Evolutionary conservation across 1,140 invertebrate genomes (phyloP).

Genomic region (Platorchestia sp.): DNA sequence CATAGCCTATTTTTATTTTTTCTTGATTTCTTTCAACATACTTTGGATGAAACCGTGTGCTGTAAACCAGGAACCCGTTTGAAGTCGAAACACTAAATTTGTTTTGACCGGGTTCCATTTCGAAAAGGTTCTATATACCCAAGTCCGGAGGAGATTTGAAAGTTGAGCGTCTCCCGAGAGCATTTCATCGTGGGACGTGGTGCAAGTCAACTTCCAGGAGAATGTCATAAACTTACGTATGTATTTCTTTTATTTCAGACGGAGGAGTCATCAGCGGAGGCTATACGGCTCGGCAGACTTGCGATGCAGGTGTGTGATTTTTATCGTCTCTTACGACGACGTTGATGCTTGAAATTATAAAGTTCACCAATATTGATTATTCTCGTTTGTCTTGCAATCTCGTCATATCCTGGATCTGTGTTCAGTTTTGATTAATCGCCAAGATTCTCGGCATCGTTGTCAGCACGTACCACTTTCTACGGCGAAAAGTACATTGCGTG

Average conservation of each 20-base stretch:
- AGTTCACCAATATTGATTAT: neutral
- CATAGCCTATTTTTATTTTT: no score
- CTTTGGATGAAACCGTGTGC: no score
- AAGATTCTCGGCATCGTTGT: neutral
- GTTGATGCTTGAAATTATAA: neutral
- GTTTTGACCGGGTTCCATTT: no score
- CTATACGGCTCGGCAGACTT: neutral
- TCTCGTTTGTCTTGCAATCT: neutral
- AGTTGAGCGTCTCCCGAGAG: neutral
- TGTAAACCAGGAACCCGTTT: neutral
- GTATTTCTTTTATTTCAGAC: neutral
- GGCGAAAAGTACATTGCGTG: no score
- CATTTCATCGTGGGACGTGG: no score
- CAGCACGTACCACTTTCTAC: no score
- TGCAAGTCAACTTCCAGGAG: neutral
- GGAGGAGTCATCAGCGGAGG: neutral
- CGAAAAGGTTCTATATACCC: no score
- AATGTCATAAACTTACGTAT: neutral
- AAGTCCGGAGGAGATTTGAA: neutral
- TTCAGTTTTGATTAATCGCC: neutral
- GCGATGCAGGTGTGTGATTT: neutral
- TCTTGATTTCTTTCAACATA: no score
- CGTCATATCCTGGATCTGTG: neutral
- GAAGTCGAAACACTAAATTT: neutral
- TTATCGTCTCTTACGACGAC: neutral